Evolutionary conservation across 2,888 invertebrate species (phyloP).

Genomic region (Glyphotaelius pellucidus): DNA sequence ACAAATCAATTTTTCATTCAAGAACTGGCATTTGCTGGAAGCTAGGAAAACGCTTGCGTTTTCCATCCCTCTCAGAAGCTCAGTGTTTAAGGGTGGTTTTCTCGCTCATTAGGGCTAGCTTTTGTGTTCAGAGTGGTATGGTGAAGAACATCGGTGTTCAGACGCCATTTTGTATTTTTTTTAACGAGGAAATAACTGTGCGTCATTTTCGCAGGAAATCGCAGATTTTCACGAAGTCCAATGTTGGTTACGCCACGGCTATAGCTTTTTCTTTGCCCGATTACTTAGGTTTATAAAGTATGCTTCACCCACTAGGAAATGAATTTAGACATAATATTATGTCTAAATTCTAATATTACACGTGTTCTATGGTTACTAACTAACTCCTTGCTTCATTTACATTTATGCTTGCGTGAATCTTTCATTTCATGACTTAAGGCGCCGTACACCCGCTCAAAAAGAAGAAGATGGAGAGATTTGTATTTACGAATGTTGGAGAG

Average conservation of each 20-base stretch:
- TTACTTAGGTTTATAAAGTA: not conserved
- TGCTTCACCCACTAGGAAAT: not conserved
- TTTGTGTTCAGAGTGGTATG: not conserved
- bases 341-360: too few species aligned
- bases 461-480: too few species aligned
- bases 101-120: constrained; percentile 20
- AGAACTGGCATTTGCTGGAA: not conserved
- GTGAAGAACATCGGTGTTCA: not conserved
- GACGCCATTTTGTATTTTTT: constrained; percentile 44
- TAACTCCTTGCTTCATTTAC: too few species aligned
- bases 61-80: constrained; percentile 19
- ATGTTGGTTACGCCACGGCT: not conserved
- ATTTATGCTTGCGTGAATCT: too few species aligned
- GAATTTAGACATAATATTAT: not conserved
- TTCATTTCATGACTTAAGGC: too few species aligned
- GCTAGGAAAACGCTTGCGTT: not conserved
- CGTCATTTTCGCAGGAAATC: constrained; percentile 12
- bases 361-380: too few species aligned
- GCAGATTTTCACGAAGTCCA: constrained; percentile 7
- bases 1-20: constrained; percentile 59
- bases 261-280: not conserved
- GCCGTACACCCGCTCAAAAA: too few species aligned
- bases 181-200: constrained; percentile 19
- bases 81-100: not conserved
- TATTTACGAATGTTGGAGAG: too few species aligned